phyloP scores from a whole-genome alignment of 2,797 vertebrate species.

The Chloroceryle amazona region DNA sequence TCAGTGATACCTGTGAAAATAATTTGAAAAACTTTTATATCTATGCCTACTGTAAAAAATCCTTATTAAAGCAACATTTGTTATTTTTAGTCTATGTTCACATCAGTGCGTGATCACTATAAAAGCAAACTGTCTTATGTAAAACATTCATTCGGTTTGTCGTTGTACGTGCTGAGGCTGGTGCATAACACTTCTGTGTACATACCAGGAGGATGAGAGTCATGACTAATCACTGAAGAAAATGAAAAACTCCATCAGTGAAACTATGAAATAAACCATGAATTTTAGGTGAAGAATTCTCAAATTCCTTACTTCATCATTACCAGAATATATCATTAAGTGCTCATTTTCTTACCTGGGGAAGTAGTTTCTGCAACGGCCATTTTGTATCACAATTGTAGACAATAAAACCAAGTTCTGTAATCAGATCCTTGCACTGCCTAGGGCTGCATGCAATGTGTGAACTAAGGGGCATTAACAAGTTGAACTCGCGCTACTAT shows the following conservation, averaged over 20 bases:
- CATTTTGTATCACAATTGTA: neutral
- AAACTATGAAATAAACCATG: constrained; percentile 56
- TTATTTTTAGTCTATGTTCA: constrained; percentile 76
- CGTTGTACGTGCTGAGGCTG: constrained; percentile 36
- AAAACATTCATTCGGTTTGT: constrained; percentile 1
- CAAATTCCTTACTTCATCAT: constrained; percentile 23
- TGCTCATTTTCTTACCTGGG: neutral
- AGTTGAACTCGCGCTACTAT: neutral
- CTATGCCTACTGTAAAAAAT: constrained; percentile 72
- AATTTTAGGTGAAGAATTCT: constrained; percentile 54
- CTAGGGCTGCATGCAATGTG: neutral
- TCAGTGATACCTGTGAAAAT: constrained; percentile 77
- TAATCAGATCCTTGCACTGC: neutral
- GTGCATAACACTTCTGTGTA: constrained; percentile 21
- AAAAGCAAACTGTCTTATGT: constrained; percentile 62
- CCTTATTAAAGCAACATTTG: constrained; percentile 78
- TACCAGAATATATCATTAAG: neutral
- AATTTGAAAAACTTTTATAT: constrained; percentile 80
- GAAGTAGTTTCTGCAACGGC: neutral
- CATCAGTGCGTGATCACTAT: constrained; percentile 74
- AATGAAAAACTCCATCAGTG: constrained; percentile 21
- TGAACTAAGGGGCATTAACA: neutral
- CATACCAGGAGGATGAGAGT: neutral
- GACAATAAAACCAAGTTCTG: neutral
- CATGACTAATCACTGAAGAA: neutral